Evolutionary conservation across 2,888 invertebrate genomes (phyloP).

Genomic region (Vanessa cardui): DNA sequence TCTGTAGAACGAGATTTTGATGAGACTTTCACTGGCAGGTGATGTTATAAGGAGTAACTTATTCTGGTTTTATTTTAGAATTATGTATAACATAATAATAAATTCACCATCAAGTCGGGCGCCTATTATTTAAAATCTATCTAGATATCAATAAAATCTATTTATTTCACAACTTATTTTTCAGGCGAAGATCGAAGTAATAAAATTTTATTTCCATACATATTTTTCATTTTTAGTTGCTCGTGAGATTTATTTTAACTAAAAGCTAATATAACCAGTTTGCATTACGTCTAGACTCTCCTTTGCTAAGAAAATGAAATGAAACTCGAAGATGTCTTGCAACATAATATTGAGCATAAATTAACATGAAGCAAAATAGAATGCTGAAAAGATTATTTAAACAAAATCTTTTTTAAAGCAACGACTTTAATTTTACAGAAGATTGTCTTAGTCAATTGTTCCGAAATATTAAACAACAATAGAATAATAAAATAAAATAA

Average conservation of each 20-base stretch:
- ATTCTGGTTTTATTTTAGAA: no score
- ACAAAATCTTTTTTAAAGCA: no score
- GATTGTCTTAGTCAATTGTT: neutral
- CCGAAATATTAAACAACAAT: no score
- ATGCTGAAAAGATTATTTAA: no score
- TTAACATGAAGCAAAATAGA: neutral
- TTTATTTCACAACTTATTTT: neutral
- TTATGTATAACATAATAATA: no score
- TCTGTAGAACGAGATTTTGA: no score
- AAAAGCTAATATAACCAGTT: constrained; percentile 22
- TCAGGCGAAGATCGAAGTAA: constrained; percentile 2
- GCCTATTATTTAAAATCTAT: no score
- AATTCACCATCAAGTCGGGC: no score
- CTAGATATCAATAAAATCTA: neutral
- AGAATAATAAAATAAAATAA: no score
- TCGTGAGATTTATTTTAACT: constrained; percentile 31
- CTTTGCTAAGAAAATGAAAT: constrained; percentile 25
- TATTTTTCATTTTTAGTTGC: constrained; percentile 26
- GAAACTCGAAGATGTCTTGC: constrained; percentile 17
- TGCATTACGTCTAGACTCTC: constrained; percentile 34
- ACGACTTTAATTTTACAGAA: neutral
- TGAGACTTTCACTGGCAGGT: no score
- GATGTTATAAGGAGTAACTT: no score
- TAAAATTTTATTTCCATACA: constrained; percentile 21
- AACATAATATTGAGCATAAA: constrained; percentile 10